Evolutionary conservation across 1,140 invertebrate species (phyloP).

Genomic region (Daktulosphaira vitifoliae): DNA sequence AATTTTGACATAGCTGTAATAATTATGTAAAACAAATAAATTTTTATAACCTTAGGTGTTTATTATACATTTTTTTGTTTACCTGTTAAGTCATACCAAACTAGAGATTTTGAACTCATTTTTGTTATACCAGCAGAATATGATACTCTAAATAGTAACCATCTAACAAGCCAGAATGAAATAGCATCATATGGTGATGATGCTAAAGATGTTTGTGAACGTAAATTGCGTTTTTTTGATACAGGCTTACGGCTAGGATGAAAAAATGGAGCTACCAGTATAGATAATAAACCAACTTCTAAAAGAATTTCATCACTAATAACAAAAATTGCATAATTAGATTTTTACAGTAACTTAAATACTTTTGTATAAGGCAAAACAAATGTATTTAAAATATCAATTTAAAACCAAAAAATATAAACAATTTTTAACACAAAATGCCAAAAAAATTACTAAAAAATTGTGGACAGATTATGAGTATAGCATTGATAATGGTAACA

Average conservation of each 20-base stretch:
- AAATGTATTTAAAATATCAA: no score
- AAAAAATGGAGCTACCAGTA: slow-evolving; percentile 59
- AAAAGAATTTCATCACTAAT: slow-evolving; percentile 66
- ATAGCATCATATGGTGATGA: slow-evolving; percentile 49
- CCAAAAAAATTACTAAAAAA: no score
- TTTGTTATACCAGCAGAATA: slow-evolving; percentile 69
- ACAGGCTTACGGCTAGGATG: slow-evolving; percentile 42
- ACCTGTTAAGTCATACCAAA: slow-evolving; percentile 77
- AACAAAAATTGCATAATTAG: slow-evolving; percentile 36
- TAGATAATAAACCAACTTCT: slow-evolving; percentile 66
- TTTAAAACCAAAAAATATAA: no score
- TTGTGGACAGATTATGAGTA: no score
- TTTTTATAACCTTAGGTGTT: slow-evolving; percentile 21
- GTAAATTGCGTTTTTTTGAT: slow-evolving; percentile 37
- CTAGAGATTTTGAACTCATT: slow-evolving; percentile 62
- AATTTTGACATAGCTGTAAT: slow-evolving; percentile 60
- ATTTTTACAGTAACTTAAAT: no score
- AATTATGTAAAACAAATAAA: slow-evolving; percentile 19
- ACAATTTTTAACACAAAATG: no score
- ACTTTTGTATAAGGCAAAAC: background rate
- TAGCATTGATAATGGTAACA: no score
- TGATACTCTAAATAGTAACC: slow-evolving; percentile 70
- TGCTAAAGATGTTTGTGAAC: slow-evolving; percentile 21
- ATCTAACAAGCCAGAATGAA: slow-evolving; percentile 63
- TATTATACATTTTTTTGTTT: slow-evolving; percentile 36